Percentiles rank a stretch among this genome's conserved stretches.
Conservation (phyloP, 2,113 vertebrate species). For the Lycaon pictus region DNA sequence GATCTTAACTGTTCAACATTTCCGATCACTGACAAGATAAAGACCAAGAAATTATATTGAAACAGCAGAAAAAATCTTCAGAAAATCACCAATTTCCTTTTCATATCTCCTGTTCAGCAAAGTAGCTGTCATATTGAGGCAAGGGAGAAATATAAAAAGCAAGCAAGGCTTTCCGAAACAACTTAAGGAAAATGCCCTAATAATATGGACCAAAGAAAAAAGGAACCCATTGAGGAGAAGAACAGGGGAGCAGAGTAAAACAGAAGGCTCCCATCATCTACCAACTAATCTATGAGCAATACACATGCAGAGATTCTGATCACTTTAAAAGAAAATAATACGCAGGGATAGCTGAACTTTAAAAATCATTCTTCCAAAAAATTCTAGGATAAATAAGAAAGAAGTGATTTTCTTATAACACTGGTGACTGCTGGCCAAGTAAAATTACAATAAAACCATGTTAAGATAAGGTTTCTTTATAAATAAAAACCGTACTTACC, state of each 20-base stretch:
- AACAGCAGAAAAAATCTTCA: conserved; percentile 17
- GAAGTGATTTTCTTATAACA: neutral
- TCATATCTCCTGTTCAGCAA: conserved; percentile 29
- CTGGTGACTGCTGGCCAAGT: neutral
- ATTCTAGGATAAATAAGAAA: conserved; percentile 23
- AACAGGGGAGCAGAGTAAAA: neutral
- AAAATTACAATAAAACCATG: conserved; percentile 58
- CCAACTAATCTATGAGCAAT: neutral
- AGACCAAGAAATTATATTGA: conserved; percentile 28
- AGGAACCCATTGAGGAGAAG: neutral
- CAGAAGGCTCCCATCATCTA: neutral
- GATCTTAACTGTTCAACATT: neutral
- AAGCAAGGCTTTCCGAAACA: conserved; percentile 3
- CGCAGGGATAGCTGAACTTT: neutral
- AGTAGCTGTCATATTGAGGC: neutral
- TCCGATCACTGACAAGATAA: neutral
- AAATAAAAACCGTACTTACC: conserved; percentile 88
- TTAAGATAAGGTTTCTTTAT: conserved; percentile 39
- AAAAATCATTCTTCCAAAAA: conserved; percentile 34
- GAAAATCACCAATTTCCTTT: conserved; percentile 46
- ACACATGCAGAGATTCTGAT: neutral
- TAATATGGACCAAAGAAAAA: neutral
- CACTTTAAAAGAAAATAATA: conserved; percentile 19
- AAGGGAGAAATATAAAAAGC: conserved; percentile 31
- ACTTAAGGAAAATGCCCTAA: neutral